phyloP scores from a whole-genome alignment of 2,113 vertebrate species.

The Cromileptes altivelis region DNA sequence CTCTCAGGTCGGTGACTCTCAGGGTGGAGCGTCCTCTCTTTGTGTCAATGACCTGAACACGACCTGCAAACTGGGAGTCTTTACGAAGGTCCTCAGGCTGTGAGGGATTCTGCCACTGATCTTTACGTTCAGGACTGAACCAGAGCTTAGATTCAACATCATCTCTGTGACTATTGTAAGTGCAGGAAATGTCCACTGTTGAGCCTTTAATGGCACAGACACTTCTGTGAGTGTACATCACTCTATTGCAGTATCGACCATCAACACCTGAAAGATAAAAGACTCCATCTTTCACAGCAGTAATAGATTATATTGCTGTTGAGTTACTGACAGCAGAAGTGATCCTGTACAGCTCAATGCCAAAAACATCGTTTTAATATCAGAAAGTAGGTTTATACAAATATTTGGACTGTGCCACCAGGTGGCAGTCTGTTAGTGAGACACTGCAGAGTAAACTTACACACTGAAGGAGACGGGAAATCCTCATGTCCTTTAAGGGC shows the following conservation, averaged over 20 bases:
- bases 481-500: slow-evolving; percentile 12
- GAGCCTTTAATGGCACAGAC: slow-evolving; percentile 45
- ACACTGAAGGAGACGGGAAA: neutral
- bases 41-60: neutral
- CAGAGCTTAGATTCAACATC: neutral
- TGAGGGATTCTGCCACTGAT: fast-evolving
- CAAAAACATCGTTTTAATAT: neutral
- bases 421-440: neutral
- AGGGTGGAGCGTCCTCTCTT: neutral
- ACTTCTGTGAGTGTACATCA: neutral
- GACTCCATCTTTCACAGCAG: neutral
- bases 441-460: neutral
- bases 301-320: neutral
- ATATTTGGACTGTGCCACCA: too few species aligned
- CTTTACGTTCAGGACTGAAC: neutral
- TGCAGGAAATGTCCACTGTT: slow-evolving; percentile 28
- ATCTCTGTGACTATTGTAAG: fast-evolving
- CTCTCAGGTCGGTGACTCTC: slow-evolving; percentile 37
- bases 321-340: neutral
- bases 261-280: neutral
- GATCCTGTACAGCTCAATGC: neutral
- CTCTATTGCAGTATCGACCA: neutral
- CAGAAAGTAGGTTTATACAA: neutral
- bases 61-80: neutral
- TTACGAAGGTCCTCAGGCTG: neutral